Evolutionary conservation across 2,113 vertebrate species (phyloP), one percentile per base, ranked within the genome.

Genomic region (Spea bombifrons): DNA sequence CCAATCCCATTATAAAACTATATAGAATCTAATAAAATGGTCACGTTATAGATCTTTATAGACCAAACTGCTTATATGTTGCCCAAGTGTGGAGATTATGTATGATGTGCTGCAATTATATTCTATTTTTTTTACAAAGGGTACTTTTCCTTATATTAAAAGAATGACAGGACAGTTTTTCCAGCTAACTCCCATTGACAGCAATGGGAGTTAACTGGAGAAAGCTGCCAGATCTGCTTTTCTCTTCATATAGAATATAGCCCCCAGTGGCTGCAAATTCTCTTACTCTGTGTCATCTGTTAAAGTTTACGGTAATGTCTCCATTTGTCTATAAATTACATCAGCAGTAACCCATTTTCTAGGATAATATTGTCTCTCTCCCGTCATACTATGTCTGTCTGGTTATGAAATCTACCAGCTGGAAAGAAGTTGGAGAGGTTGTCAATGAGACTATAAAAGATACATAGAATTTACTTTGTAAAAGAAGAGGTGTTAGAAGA

Each of bases 241-340:
- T 65, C 59, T 65, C 57, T 74, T 12, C 45, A 13, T 49, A 46
- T 15, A 49, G 46, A 74, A 59, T 49, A 65, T 13, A 7, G 47
- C 59, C 59, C 61, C 73, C 13, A 10, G 73, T 65, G 73, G 7
- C 73, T 61, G 10, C 16, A 49, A n/a, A 47, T 64, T 47, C 45
- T 74, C 46, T 59, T 59, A 59, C 15, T 59, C 2, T 65, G 73
- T 64, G 46, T 65, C 59, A 74, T 49, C 16, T 65, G 10, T 64
- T 43, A 63, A 2, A 45, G 16, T 64, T 64, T 64, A 48, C 57
- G 73, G 12, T 49, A 50, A 49, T 47, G 6, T 48, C 73, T 74
- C n/a, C 12, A 48, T 74, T 74, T 65, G 46, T 48, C 73, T 64
- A 3, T 64, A 64, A 64, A 74, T 74, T 64, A 55, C 71, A 63